A percentile compares a stretch with the other conserved stretches of the same genome.
Evolutionary conservation across 2,797 vertebrate species (phyloP).

Genomic region (Apogon hyalosoma): DNA sequence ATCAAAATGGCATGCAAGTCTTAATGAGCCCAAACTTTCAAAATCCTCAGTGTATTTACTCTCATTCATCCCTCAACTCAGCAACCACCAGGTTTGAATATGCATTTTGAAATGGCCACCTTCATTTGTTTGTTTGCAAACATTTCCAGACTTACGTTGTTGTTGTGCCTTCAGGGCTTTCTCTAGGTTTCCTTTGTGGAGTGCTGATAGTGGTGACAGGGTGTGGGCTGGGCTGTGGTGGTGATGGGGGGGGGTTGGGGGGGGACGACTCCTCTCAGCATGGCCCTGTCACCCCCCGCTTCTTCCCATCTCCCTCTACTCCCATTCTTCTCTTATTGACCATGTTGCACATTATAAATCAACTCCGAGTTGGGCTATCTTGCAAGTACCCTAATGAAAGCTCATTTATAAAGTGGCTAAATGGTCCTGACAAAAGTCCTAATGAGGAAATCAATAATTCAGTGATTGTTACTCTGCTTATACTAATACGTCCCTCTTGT

Average conservation of each 20-base stretch:
- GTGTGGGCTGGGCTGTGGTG: slow-evolving; percentile 43
- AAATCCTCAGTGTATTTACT: slow-evolving; percentile 8
- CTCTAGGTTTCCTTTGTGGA: background rate
- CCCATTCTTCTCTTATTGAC: slow-evolving; percentile 79
- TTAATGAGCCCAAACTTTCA: slow-evolving; percentile 3
- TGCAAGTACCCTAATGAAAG: slow-evolving; percentile 88
- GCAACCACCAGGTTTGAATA: slow-evolving; percentile 61
- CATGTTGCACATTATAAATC: slow-evolving; percentile 95
- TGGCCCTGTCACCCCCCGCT: slow-evolving; percentile 54
- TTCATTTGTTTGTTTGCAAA: slow-evolving; percentile 74
- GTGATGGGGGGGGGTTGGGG: slow-evolving; percentile 12
- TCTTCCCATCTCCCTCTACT: slow-evolving; percentile 54
- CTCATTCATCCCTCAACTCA: slow-evolving; percentile 23
- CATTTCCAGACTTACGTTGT: background rate
- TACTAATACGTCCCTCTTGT: slow-evolving; percentile 86
- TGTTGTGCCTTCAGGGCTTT: slow-evolving; percentile 15
- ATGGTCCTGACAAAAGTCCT: slow-evolving; percentile 97
- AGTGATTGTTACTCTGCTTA: slow-evolving; percentile 94
- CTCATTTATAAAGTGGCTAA: slow-evolving; percentile 96
- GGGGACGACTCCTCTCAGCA: slow-evolving; percentile 34
- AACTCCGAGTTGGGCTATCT: slow-evolving; percentile 87
- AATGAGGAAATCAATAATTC: slow-evolving; percentile 93
- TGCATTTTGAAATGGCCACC: slow-evolving; percentile 48
- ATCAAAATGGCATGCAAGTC: slow-evolving; percentile 6
- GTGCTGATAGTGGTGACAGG: slow-evolving; percentile 24